Evolutionary conservation across 2,888 invertebrate genomes (phyloP), one percentile per base, ranked within the genome.

Genomic region (Ecdyonurus torrentis): DNA sequence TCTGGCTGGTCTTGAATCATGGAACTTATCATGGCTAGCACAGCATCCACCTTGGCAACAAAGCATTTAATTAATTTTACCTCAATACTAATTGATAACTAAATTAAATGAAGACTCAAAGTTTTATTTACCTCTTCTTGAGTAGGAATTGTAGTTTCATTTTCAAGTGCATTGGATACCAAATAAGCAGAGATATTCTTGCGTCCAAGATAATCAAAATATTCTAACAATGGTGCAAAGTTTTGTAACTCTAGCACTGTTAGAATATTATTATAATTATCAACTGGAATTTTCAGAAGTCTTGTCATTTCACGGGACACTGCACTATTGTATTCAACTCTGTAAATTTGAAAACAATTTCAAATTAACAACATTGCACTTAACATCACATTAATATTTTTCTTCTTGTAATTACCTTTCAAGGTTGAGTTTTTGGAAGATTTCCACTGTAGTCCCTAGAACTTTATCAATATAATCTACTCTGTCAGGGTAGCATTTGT

Each of bases 381-480:
- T 62, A 22, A 23, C 19, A 5, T 18, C 2, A 15, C 20, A 25
- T 18, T 2, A 19, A 23, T 23, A 59, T 24, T 5, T n/a, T 22
- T 23, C 3, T 1, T 23, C 59, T 25, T 74, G 77, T 71, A n/a
- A n/a, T n/a, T 70, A 90, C 90, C 86, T 88, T 71, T 86, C 85
- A 68, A 94, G 82, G 67, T 90, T 87, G 69, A 96, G 83, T 68
- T 93, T 88, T 60, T 89, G 86, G 72, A 98, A 92, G 68, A 96
- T 90, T 73, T 88, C 88, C 66, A 88, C 87, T 0, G 96, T 96
- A 59, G 92, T 91, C 61, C 89, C 85, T 67, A 98, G 79, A 20
- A 98, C 97, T 72, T 93, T 89, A 74, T 98, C 96, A 1, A 97
- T 95, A 72, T 95, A 97, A 74, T 93, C 91, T 19, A 94, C 86